Conservation (phyloP, 2,888 invertebrate genomes). For the Hypena proboscidalis region DNA sequence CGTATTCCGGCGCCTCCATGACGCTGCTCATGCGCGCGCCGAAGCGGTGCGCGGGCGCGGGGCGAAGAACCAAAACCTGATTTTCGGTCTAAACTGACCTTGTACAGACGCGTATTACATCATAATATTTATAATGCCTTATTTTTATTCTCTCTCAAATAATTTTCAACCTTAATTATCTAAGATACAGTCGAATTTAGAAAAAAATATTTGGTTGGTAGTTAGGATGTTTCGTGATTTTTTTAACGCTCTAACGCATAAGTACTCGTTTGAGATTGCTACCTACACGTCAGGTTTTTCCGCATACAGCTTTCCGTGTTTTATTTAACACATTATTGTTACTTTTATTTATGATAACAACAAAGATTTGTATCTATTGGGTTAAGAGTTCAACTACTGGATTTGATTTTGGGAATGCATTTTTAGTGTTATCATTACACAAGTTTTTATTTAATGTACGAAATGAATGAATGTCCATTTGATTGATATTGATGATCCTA, state of each 20-base stretch:
- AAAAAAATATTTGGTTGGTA: background rate
- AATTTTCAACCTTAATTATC: slow-evolving; percentile 23
- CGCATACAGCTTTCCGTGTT: slow-evolving; percentile 77
- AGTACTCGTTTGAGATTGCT: slow-evolving; percentile 59
- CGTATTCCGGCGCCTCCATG: slow-evolving; percentile 59
- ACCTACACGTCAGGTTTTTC: slow-evolving; percentile 77
- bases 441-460: too few species aligned
- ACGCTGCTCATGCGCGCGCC: slow-evolving; percentile 56
- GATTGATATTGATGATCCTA: too few species aligned
- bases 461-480: too few species aligned
- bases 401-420: too few species aligned
- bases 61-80: slow-evolving; percentile 72
- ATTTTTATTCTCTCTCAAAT: slow-evolving; percentile 44
- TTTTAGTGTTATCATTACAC: too few species aligned
- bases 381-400: background rate
- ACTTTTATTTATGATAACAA: slow-evolving; percentile 34
- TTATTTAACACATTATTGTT: slow-evolving; percentile 50
- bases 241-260: slow-evolving; percentile 60
- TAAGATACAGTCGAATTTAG: slow-evolving; percentile 27
- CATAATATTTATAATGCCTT: slow-evolving; percentile 75
- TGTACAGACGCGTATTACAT: slow-evolving; percentile 79
- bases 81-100: slow-evolving; percentile 84
- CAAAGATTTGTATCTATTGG: slow-evolving; percentile 4
- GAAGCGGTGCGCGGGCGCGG: slow-evolving; percentile 38
- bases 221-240: slow-evolving; percentile 42